Conservation (phyloP, 1,140 invertebrate species). For the Zaprionus tsacasi region DNA sequence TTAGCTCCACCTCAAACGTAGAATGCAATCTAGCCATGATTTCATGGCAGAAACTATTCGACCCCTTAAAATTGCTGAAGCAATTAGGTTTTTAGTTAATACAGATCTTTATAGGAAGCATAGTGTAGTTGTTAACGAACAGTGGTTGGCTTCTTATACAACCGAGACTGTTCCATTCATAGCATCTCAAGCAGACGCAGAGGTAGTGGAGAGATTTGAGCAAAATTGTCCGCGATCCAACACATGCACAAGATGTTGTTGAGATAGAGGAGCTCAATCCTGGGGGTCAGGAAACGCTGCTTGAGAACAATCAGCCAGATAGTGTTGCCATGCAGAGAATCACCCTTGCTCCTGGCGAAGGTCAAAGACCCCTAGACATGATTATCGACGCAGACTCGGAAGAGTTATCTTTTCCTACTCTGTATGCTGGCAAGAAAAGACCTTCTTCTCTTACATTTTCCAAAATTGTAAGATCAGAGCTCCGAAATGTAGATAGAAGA, state of each 20-base stretch:
- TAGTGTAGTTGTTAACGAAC: background rate
- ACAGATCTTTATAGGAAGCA: constrained; percentile 8
- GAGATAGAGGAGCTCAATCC: background rate
- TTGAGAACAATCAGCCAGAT: constrained; percentile 11
- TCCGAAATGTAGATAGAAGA: too few species aligned
- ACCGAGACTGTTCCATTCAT: constrained; percentile 9
- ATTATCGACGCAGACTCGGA: constrained; percentile 1
- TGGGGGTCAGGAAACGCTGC: constrained; percentile 17
- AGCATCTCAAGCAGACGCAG: constrained; percentile 5
- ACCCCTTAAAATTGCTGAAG: background rate
- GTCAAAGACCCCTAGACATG: constrained; percentile 4
- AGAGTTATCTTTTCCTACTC: constrained; percentile 14
- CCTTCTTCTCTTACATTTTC: too few species aligned
- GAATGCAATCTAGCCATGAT: constrained; percentile 22
- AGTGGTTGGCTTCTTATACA: background rate
- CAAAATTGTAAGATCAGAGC: too few species aligned
- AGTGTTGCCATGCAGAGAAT: constrained; percentile 16
- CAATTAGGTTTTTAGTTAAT: constrained; percentile 5
- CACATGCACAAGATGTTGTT: background rate
- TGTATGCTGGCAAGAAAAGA: constrained; percentile 23
- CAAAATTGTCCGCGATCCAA: background rate
- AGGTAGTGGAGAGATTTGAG: background rate
- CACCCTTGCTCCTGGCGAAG: constrained; percentile 25
- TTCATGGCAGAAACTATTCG: constrained; percentile 1
- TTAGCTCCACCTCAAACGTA: constrained; percentile 15